Evolutionary conservation across 1,140 invertebrate genomes (phyloP), one percentile per base, ranked within the genome.

Genomic region (Dreissena polymorpha): DNA sequence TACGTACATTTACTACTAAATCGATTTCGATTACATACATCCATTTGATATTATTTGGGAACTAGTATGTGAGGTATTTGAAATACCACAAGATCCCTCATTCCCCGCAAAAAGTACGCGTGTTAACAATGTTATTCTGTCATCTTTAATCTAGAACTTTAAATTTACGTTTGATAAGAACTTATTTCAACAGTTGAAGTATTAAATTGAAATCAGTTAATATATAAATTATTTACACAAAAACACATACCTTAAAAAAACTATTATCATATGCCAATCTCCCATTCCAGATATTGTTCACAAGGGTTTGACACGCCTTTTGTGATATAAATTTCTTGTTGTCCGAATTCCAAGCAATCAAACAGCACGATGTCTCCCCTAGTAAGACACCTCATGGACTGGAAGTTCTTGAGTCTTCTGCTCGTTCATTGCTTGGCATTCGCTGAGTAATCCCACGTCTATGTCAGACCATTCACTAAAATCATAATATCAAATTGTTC

Each of bases 241-340:
- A 39, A 39, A 39, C 39, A 5, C 69, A 12, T 76, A 91, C 91
- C 86, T 68, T 83, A 14, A 84, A 64, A 27, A 69, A 64, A 12
- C 78, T 69, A 57, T 91, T 92, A 23, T 90, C 87, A 12, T 87
- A 70, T 0, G 87, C 80, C 82, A 93, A 80, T 21, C 88, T 85
- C 3, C 91, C 92, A 88, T 89, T 91, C 92, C 92, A 93, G n/a
- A 92, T 90, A 21, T 86, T 89, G 76, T 90, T 92, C 18, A 93
- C 86, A 0, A 93, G 85, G 49, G 86, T 78, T 81, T 93, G 92
- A 76, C 92, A 93, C 16, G 91, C 90, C 0, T 90, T 88, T 65
- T 93, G 92, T 6, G 91, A 89, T 18, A 93, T 89, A 68, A 93
- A 92, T 13, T 84, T 77, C 74, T 91, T 92, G 83, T 92, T 92